Evolutionary conservation across 1,140 invertebrate species (phyloP).

Genomic region (Panonychus citri): DNA sequence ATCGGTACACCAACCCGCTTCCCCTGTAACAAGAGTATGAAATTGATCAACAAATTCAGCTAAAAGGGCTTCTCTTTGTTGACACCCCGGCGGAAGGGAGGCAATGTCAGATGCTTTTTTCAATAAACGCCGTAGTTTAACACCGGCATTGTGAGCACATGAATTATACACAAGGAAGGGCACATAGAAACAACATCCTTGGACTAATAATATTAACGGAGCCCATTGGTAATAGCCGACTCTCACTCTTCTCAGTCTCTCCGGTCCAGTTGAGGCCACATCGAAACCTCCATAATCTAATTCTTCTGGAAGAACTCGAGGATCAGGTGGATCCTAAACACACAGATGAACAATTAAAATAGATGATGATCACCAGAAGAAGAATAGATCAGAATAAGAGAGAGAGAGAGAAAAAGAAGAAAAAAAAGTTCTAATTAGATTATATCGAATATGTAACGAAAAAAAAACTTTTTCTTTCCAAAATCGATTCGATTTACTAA

Average conservation of each 20-base stretch:
- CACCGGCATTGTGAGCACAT: constrained; percentile 22
- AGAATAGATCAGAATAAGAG: not conserved
- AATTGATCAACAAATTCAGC: constrained; percentile 24
- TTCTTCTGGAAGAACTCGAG: constrained; percentile 15
- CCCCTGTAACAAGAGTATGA: constrained; percentile 21
- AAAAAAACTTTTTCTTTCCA: no score
- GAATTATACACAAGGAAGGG: constrained; percentile 31
- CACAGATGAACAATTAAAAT: not conserved
- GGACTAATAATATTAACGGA: constrained; percentile 29
- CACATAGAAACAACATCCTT: constrained; percentile 31
- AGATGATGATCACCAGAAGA: constrained; percentile 2
- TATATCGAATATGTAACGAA: no score
- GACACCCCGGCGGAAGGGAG: constrained; percentile 21
- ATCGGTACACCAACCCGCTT: constrained; percentile 21
- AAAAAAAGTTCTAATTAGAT: no score
- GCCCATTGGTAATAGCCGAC: constrained; percentile 33
- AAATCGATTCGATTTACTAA: no score
- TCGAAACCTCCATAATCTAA: constrained; percentile 17
- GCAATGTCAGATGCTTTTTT: constrained; percentile 22
- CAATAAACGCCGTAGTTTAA: constrained; percentile 21
- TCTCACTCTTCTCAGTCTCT: constrained; percentile 18
- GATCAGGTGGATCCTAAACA: constrained; percentile 15
- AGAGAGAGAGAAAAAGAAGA: not conserved
- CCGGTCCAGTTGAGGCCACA: constrained; percentile 14
- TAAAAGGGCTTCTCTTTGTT: constrained; percentile 22